Evolutionary conservation across 1,140 invertebrate genomes (phyloP), one percentile per base, ranked within the genome.

Genomic region (Agraylea sexmaculata): DNA sequence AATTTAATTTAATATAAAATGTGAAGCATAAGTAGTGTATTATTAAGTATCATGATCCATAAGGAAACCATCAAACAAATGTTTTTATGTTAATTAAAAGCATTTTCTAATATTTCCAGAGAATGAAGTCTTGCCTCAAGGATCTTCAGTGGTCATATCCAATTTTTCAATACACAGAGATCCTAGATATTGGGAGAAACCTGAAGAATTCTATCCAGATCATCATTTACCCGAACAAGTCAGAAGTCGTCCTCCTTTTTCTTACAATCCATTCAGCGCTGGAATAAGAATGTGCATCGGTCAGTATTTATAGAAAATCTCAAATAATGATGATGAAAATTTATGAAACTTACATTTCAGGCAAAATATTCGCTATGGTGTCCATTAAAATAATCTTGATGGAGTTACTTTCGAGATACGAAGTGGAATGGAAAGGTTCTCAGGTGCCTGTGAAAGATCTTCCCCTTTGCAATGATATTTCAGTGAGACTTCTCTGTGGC

Each of bases 121-220:
- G 21, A 51, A 54, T 32, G 41, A 57, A 8, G 56, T 48, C 1
- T 20, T 72, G 0, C 58, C 66, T 11, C 48, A 49, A 3, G 68
- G 65, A 0, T 57, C 54, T 6, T 53, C 51, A 1, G 29, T 74
- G 1, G 53, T 55, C 11, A 54, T 74, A 10, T 62, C 68, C 0
- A 54, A 64, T 13, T 68, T 68, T 34, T 54, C 63, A 5, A 50
- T 83, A 4, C 80, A 83, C 44, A 56, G 65, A 2, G 70, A 79
- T 50, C 62, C 70, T 1, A 56, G 69, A 3, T 66, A 70, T 38
- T 83, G 68, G 57, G 67, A 74, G 0, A 60, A 80, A 22, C 77
- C 80, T 0, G 53, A 76, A 2, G 57, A 52, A 13, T 79, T 74
- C 23, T 46, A 60, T 43, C 73, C 73, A 0, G 70, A 72, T 30